phyloP scores from a whole-genome alignment of 2,113 vertebrate species.

The Gallinago undulata region DNA sequence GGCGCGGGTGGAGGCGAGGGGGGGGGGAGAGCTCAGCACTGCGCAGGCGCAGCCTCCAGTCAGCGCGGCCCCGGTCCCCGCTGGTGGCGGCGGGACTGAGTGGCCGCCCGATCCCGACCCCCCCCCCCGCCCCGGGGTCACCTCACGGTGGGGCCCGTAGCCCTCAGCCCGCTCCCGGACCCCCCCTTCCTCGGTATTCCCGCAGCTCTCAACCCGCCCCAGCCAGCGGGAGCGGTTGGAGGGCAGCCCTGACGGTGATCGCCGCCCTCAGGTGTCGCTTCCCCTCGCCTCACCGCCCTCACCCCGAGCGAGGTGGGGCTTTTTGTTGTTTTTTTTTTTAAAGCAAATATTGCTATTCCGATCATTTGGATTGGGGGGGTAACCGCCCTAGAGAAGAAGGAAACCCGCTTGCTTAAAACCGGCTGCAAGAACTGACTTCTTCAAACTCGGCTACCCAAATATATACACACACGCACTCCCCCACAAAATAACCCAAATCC shows the following conservation, averaged over 20 bases:
- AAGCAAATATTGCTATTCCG: neutral
- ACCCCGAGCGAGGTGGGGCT: fast-evolving
- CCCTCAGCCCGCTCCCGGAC: neutral
- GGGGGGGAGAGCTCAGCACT: fast-evolving
- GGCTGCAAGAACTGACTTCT: neutral
- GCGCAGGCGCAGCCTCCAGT: neutral
- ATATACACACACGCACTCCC: neutral
- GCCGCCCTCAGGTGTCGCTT: neutral
- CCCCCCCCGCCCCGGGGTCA: neutral
- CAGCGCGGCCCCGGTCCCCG: neutral
- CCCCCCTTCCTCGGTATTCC: no score
- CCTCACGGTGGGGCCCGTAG: no score
- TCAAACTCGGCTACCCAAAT: neutral
- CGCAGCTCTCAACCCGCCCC: neutral
- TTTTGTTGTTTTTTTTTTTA: no score
- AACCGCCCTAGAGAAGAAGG: no score
- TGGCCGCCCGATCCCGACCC: no score
- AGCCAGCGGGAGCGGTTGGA: no score
- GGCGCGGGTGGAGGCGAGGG: neutral
- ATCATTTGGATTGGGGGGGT: neutral
- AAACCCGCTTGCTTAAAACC: neutral
- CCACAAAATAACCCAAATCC: neutral
- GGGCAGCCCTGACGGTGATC: neutral
- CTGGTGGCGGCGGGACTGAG: no score
- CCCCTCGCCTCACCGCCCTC: neutral